Evolutionary conservation across 2,113 vertebrate species (phyloP), one percentile per base, ranked within the genome.

Genomic region (Callopanchax toddi): DNA sequence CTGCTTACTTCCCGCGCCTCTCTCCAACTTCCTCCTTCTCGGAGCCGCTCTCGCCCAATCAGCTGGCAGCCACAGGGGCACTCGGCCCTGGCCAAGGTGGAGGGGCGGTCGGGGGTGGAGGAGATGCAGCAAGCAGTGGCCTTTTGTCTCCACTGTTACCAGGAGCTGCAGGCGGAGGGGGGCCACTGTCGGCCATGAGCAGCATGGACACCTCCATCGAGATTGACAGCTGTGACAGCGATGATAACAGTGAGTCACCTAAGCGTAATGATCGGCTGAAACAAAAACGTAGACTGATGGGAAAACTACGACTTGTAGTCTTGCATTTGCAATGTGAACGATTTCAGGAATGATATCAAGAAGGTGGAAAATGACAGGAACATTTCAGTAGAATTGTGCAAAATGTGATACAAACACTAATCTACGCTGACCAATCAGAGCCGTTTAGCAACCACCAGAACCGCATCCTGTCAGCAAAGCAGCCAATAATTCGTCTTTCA

Each of bases 151-250:
- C 91, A 0, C 60, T 81, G 61, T 51, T 59, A 69, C 57, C 34
- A 4, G 83, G 80, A 20, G 76, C 78, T 7, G 67, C 61, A 1
- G 87, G 81, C 3, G 86, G 86, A 7, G 86, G 83, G 17, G 85
- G 85, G 45, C 83, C 69, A 0, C 72, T 89, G 67, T 87, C 88
- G 6, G 74, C 86, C 56, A 91, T 89, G 89, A 91, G 88, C 74
- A 93, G 91, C 71, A 88, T 92, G 89, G 91, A 93, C 78, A 91
- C 91, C 39, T 93, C 91, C 50, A 87, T 92, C 3, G 92, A 93
- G 82, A 89, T 91, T n/a, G 91, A 93, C 89, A 93, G 91, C 86
- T 88, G 90, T 68, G 92, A 93, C 89, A 93, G 92, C 3, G 92
- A 93, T 23, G 92, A 93, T 71, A 92, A 82, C 86, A 92, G 92